A percentile compares a stretch with the other conserved stretches of the same genome.
These are phyloP conservation scores for Branchellion lobata DNA, from an alignment of 2,888 invertebrate genomes.

Conservation along the genomic window DNA sequence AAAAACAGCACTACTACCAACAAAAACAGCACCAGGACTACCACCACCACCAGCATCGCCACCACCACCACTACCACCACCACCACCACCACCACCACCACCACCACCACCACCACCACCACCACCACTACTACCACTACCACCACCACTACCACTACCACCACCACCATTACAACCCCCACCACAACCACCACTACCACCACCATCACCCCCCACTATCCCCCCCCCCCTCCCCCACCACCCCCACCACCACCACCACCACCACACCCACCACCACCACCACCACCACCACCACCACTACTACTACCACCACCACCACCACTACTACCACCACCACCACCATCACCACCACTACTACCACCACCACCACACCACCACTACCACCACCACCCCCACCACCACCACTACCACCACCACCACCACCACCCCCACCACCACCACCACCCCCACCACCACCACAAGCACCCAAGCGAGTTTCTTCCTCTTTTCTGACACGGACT, in stretches of 20 bases:
- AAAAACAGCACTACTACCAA: conserved; percentile 21
- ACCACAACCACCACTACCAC: background rate
- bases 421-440: no score
- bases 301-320: conserved; percentile 11
- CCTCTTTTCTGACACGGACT: no score
- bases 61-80: conserved; percentile 17
- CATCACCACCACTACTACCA: conserved; percentile 8
- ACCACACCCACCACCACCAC: no score
- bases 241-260: no score
- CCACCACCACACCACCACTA: background rate
- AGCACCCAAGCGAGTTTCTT: no score
- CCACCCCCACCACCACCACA: no score
- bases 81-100: conserved; percentile 20
- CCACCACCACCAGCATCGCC: conserved; percentile 2
- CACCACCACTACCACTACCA: conserved; percentile 15
- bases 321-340: conserved; percentile 14
- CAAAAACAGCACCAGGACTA: conserved; percentile 5
- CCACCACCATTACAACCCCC: background rate
- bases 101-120: conserved; percentile 13
- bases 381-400: no score
- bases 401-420: no score
- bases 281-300: no score
- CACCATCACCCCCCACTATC: no score
- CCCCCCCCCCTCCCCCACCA: no score
- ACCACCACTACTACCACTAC: conserved; percentile 28